Evolutionary conservation across 2,113 vertebrate species (phyloP), one percentile per base, ranked within the genome.

Genomic region (Caranx ignobilis): DNA sequence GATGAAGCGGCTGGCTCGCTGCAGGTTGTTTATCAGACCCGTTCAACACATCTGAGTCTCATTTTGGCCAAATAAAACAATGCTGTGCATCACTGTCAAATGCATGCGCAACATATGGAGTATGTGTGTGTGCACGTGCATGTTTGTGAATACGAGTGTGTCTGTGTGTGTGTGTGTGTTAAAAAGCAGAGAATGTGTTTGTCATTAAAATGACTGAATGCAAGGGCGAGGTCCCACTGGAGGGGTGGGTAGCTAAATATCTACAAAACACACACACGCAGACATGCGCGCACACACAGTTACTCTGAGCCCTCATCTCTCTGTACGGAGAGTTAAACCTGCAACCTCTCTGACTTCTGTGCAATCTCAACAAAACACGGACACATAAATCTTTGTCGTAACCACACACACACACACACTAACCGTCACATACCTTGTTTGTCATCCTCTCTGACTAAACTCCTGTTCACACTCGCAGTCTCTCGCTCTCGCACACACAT

Each of bases 181-280:
- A 45, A 71, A 73, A 54, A 62, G 81, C 55, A 83, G 78, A 81
- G 56, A 91, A 93, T 89, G 71, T 94, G 93, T 91, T 92, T 92
- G 88, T 89, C 73, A 93, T 93, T 93, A 93, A 86, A 86, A 88
- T 85, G 82, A 88, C 86, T 87, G 83, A 91, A 88, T 78, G 83
- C 62, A 88, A 72, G 84, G 89, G 84, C 37, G 83, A 90, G 85
- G 87, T 91, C 81, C 70, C 61, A 81, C 54, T 81, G 61, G 82
- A 89, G 80, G 82, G 71, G 71, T 82, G 82, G 65, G 62, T 72
- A 85, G 70, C 65, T 56, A 47, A 63, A 69, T 64, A 54, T 63
- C 37, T 32, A 60, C 37, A 47, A 19, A 7, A 65, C 32, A 62
- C 48, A 76, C 59, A 64, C 54, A 41, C 39, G 54, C 55, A 62